phyloP scores from a whole-genome alignment of 1,140 invertebrate species.

The Neotoxoptera formosana region DNA sequence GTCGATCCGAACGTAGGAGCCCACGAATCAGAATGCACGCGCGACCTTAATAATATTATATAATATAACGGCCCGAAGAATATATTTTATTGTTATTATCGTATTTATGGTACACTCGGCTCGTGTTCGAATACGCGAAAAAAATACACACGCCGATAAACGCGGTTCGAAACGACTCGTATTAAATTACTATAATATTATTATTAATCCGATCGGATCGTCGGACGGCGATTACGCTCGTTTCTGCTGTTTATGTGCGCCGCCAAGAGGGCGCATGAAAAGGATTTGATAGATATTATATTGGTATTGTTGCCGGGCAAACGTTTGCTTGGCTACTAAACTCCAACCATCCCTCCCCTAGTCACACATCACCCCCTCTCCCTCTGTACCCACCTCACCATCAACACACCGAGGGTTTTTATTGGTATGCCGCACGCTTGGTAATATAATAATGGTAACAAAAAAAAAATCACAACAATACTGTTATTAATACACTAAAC shows the following conservation, averaged over 20 bases:
- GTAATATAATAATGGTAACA: not conserved
- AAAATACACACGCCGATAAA: not conserved
- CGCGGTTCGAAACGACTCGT: not conserved
- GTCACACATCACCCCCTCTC: no score
- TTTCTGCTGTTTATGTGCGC: not conserved
- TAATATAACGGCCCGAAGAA: not conserved
- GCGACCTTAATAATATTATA: not conserved
- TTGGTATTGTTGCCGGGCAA: not conserved
- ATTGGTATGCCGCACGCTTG: not conserved
- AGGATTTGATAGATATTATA: conserved; percentile 34
- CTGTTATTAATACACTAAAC: not conserved
- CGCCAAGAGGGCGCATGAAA: not conserved
- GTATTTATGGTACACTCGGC: not conserved
- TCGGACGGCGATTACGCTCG: not conserved
- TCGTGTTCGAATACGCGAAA: not conserved
- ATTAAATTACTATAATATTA: not conserved
- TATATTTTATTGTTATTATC: no score
- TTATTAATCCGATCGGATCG: conserved; percentile 32
- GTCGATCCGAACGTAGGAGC: not conserved
- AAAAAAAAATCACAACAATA: not conserved
- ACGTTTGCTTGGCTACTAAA: conserved; percentile 8
- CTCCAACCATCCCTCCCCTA: not conserved
- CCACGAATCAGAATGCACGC: conserved; percentile 26
- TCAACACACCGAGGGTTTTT: not conserved
- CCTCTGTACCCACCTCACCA: no score